Percentiles rank a stretch among this genome's conserved stretches.
phyloP scores from a whole-genome alignment of 2,113 vertebrate species.

The Halcyon senegalensis region DNA sequence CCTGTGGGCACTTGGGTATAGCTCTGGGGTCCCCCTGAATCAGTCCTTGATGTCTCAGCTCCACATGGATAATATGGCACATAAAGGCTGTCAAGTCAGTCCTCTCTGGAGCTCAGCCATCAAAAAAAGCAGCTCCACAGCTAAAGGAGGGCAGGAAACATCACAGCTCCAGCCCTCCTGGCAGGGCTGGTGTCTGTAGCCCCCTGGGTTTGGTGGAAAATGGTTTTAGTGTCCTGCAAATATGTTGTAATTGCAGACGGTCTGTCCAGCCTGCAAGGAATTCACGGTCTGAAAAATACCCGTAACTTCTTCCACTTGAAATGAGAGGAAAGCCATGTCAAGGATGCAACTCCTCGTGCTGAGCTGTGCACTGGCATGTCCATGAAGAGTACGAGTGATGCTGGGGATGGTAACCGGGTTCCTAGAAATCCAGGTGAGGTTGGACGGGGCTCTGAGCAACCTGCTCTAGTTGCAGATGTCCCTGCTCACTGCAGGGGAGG shows the following conservation, averaged over 20 bases:
- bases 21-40: fast-evolving
- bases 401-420: fast-evolving
- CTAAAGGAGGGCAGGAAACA: background rate
- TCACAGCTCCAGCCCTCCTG: background rate
- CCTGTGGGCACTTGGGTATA: background rate
- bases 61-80: background rate
- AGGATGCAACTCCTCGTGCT: fast-evolving
- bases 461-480: background rate
- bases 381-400: fast-evolving
- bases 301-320: fast-evolving
- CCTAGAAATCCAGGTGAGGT: background rate
- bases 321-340: fast-evolving
- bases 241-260: background rate
- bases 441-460: background rate
- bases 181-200: background rate
- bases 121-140: fast-evolving
- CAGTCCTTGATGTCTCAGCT: background rate
- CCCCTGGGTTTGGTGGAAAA: background rate
- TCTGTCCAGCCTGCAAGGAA: background rate
- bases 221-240: background rate
- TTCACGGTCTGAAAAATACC: background rate
- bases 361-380: background rate
- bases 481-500: background rate
- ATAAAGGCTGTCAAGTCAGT: background rate
- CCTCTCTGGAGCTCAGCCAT: background rate